Base-by-base conservation (phyloP, 92 coral and sea anemone genomes). In the Scolanthus callimorphus region DNA sequence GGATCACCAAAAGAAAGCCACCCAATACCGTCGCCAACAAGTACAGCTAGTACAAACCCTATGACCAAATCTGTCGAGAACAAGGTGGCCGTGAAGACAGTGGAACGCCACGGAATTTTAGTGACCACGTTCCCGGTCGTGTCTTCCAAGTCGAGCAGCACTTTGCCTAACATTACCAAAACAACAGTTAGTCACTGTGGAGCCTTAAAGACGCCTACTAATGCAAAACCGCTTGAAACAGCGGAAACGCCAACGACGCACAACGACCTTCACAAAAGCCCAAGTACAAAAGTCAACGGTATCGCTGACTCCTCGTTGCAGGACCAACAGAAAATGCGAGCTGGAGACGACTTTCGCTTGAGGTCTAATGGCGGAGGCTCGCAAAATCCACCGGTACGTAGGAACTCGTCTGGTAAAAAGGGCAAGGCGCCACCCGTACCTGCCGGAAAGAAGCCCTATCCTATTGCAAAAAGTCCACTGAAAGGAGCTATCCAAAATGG, bases 91-190 rank as follows among this genome's bases (percentile, higher is more conserved):
- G 31, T 41, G 25, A 37, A 54, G 17, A 57, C 65, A 3, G 34
- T 46, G 27, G 57, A 68, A 68, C 26, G 41, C 20, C 55, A 57
- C 30, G 75, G 65, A 10, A 20, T 55, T 9, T 29, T 55, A 2
- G 28, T 54, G 55, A 67, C 74, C 15, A 30, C 74, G 2, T 67
- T 67, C 39, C 75, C 63, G 41, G 41, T 34, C 15, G 8, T 34
- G 8, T 15, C 41, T 34, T 34, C 41, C 8, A 34, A 34, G 41
- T n/a, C n/a, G n/a, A n/a, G n/a, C n/a, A 34, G 15, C 17, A 25
- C 39, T 4, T 6, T 19, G 27, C 43, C 23, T 53, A 6, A 9
- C 17, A 24, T 11, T 41, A 51, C 54, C 26, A 30, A 56, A 19
- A 15, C 6, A 15, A 6, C 41, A 6, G 41, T 34, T 6, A 6